Conservation (phyloP, 2,113 vertebrate genomes). For the Cyphomyrus discorhynchus region DNA sequence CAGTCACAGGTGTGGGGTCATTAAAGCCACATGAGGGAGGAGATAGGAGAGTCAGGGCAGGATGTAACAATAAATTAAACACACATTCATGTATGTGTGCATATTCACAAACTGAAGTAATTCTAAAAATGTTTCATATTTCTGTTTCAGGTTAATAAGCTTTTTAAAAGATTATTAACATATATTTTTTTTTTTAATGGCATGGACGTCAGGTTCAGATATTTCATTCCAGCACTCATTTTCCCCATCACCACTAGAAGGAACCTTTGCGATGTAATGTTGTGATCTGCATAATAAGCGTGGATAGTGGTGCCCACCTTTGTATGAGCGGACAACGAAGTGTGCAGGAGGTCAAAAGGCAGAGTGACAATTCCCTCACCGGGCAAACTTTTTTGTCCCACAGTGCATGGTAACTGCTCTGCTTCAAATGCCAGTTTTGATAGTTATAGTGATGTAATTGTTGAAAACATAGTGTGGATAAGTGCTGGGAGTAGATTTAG, state of each 20-base stretch:
- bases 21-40: not conserved
- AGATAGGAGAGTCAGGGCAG: not conserved
- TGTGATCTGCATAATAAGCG: not conserved
- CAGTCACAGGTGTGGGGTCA: no score
- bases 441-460: not conserved
- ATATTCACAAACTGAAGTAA: not conserved
- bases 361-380: not conserved
- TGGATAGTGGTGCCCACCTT: not conserved
- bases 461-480: not conserved
- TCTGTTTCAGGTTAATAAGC: not conserved
- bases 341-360: not conserved
- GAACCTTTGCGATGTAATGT: not conserved
- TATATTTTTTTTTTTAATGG: not conserved
- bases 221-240: not conserved
- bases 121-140: not conserved
- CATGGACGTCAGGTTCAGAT: not conserved
- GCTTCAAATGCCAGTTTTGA: not conserved
- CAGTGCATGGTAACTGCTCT: not conserved
- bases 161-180: not conserved
- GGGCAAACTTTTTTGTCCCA: not conserved
- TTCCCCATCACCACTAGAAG: not conserved
- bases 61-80: not conserved
- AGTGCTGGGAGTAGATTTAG: not conserved
- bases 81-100: not conserved
- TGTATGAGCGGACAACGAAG: not conserved